Percentiles rank a stretch among this genome's conserved stretches.
Evolutionary conservation across 2,113 vertebrate species (phyloP).

Genomic region (Mungos mungo): DNA sequence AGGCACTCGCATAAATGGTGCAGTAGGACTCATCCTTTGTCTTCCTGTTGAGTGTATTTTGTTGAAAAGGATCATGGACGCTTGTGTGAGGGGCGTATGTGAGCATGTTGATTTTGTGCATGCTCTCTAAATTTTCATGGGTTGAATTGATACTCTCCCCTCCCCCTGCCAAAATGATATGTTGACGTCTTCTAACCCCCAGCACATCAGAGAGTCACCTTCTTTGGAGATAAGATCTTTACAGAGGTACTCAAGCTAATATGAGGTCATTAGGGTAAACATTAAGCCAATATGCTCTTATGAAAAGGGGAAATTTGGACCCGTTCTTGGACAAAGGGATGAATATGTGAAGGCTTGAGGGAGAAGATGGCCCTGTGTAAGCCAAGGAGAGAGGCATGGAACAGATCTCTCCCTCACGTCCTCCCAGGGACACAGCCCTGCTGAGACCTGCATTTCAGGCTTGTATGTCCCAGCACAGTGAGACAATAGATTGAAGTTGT

Average conservation of each 20-base stretch:
- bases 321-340: too few species aligned
- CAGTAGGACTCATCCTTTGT: not conserved
- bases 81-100: not conserved
- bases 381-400: not conserved
- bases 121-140: too few species aligned
- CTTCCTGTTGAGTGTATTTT: not conserved
- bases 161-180: not conserved
- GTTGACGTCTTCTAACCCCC: not conserved
- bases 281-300: not conserved
- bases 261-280: not conserved
- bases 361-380: accelerated
- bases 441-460: too few species aligned
- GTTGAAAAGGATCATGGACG: not conserved
- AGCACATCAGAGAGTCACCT: too few species aligned
- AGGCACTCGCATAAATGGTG: not conserved
- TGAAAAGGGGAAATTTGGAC: not conserved
- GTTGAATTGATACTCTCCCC: too few species aligned
- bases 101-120: not conserved
- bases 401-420: not conserved
- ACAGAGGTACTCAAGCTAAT: not conserved
- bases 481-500: not conserved
- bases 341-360: not conserved
- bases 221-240: not conserved
- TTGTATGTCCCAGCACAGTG: not conserved
- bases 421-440: not conserved